Base-by-base conservation (phyloP, 2,888 invertebrate species). In the Diabrotica balteata region DNA sequence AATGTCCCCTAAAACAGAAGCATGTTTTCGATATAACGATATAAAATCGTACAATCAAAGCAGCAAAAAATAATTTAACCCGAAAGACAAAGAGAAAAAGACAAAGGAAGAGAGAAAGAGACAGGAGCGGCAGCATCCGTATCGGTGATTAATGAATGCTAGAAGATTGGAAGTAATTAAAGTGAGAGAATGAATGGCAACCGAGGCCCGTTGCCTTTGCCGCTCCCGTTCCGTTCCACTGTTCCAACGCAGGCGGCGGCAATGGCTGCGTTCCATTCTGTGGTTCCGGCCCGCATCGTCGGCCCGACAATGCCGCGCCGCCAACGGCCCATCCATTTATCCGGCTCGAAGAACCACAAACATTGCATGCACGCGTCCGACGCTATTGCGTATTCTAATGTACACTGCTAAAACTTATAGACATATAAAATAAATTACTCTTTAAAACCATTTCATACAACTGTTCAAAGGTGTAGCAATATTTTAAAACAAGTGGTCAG, bases 101-200 rank as follows among this genome's bases (percentile, higher is more conserved):
- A 44, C 22, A 45, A 32, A 49, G 44, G 7, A 7, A 46, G 63
- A 63, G 51, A 57, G 59, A 43, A 55, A 68, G 61, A 59, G 69
- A 66, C 59, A 64, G 69, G 69, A 72, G 76, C 73, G 72, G 74
- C 75, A 72, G 78, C 73, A 70, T 73, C 75, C 74, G 76, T 76
- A 78, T 76, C 76, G 74, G 83, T 84, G 84, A 84, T 84, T 84
- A 84, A 84, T 84, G 84, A 82, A 83, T 81, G 80, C 83, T 82
- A 81, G 83, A 83, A 84, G 84, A 84, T 84, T 84, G 84, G 84
- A 84, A 84, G 84, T 84, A 84, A 84, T 84, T 84, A 84, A 84
- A 84, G 84, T 83, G 80, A 82, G 80, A 82, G 84, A 82, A 84
- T 84, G 84, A 84, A 84, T 84, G 83, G 84, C 83, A 81, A 78